These are phyloP conservation scores for Tenthredo scrophulariae DNA, from an alignment of 2,888 invertebrate genomes.

Conservation along the genomic window DNA sequence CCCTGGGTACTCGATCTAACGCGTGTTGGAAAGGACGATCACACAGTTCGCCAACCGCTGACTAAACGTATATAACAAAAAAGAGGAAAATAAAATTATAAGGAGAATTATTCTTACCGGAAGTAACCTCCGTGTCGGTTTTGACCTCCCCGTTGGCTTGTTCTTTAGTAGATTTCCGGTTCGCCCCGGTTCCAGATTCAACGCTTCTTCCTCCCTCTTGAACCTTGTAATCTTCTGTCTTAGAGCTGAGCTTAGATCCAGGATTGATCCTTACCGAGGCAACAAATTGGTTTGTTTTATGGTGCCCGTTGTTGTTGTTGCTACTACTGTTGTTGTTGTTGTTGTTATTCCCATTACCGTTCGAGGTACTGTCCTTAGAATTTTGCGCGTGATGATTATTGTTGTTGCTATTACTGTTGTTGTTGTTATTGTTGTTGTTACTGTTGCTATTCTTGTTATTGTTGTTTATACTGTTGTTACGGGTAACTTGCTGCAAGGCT, in stretches of 20 bases:
- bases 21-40: neutral
- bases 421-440: slow-evolving; percentile 60
- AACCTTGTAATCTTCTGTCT: slow-evolving; percentile 66
- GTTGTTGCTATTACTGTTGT: neutral
- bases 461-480: slow-evolving; percentile 33
- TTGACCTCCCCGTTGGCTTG: slow-evolving; percentile 67
- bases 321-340: slow-evolving; percentile 64
- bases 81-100: neutral
- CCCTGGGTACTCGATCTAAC: neutral
- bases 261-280: slow-evolving; percentile 60
- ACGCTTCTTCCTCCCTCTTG: slow-evolving; percentile 60
- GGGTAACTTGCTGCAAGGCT: slow-evolving; percentile 26
- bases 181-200: slow-evolving; percentile 60
- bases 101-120: slow-evolving; percentile 64
- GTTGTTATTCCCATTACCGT: slow-evolving; percentile 67
- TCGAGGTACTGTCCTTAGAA: slow-evolving; percentile 61
- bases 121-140: slow-evolving; percentile 68
- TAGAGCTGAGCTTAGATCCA: slow-evolving; percentile 64
- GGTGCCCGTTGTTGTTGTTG: slow-evolving; percentile 65
- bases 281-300: slow-evolving; percentile 59
- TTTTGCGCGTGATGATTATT: slow-evolving; percentile 58
- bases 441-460: slow-evolving; percentile 59
- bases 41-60: neutral
- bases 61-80: neutral
- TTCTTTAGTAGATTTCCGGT: slow-evolving; percentile 60